Evolutionary conservation across 2,113 vertebrate species (phyloP).

Genomic region (Microcebus jonahi): DNA sequence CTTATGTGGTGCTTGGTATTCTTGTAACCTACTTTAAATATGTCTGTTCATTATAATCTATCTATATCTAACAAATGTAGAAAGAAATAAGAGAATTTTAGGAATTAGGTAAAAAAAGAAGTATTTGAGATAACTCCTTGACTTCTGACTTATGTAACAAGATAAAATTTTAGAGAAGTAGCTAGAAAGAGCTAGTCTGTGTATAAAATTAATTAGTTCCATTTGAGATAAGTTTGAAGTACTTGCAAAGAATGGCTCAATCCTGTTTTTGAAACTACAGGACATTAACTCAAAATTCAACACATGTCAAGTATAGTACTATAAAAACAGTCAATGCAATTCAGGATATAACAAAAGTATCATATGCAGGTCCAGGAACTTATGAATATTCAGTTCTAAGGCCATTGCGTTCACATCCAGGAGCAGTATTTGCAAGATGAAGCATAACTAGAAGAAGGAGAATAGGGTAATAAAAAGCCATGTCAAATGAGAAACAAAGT

Average conservation of each 20-base stretch:
- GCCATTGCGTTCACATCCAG: background rate
- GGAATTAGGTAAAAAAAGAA: background rate
- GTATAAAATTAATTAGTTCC: background rate
- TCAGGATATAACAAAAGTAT: background rate
- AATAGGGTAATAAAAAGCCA: background rate
- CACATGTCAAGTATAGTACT: background rate
- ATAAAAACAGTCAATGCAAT: background rate
- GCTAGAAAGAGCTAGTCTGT: background rate
- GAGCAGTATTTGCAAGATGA: background rate
- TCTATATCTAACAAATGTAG: background rate
- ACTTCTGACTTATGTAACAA: background rate
- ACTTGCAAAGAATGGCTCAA: background rate
- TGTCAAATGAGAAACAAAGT: background rate
- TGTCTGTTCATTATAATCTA: background rate
- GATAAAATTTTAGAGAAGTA: background rate
- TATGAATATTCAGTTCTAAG: background rate
- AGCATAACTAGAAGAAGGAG: background rate
- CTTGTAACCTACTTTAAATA: background rate
- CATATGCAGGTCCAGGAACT: background rate
- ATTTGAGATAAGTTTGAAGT: background rate
- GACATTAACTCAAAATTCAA: background rate
- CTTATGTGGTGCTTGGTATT: background rate
- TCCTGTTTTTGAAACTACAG: background rate
- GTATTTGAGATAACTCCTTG: background rate
- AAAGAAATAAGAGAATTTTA: background rate